These are phyloP conservation scores for Pachycephus smyrnensis DNA, from an alignment of 2,888 invertebrate species.

Conservation along the genomic window DNA sequence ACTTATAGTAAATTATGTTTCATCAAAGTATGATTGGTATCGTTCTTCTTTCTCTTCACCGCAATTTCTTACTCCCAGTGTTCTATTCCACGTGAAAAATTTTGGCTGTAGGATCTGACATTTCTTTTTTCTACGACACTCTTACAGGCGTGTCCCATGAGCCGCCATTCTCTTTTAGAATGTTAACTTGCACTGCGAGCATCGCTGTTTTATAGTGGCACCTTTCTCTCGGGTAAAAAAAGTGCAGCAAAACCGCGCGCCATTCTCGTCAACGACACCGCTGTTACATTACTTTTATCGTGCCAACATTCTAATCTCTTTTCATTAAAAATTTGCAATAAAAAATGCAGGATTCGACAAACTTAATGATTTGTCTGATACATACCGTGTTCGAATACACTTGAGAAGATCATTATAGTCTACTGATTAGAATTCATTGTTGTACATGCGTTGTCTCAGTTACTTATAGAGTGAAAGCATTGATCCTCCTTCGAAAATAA, in stretches of 20 bases:
- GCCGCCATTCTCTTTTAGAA: not conserved
- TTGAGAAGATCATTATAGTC: not conserved
- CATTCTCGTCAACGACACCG: not conserved
- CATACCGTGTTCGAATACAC: not conserved
- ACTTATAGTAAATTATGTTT: not conserved
- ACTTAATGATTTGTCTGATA: not conserved
- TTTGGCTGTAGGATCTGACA: not conserved
- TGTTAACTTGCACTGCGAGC: slow-evolving; percentile 10
- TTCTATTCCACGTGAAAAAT: not conserved
- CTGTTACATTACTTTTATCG: not conserved
- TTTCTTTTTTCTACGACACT: not conserved
- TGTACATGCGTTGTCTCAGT: not conserved
- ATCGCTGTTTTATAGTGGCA: slow-evolving; percentile 11
- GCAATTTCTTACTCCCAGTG: not conserved
- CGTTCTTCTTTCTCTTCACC: not conserved
- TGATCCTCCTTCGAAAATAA: not conserved
- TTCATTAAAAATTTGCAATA: not conserved
- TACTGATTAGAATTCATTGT: not conserved
- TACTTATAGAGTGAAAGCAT: not conserved
- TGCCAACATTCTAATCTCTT: not conserved
- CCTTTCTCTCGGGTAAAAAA: slow-evolving; percentile 8
- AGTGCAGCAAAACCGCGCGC: not conserved
- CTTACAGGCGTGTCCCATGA: not conserved
- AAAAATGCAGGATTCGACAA: not conserved
- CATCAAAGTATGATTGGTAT: not conserved